phyloP scores from a whole-genome alignment of 2,888 invertebrate species.

The Encarsia formosa region DNA sequence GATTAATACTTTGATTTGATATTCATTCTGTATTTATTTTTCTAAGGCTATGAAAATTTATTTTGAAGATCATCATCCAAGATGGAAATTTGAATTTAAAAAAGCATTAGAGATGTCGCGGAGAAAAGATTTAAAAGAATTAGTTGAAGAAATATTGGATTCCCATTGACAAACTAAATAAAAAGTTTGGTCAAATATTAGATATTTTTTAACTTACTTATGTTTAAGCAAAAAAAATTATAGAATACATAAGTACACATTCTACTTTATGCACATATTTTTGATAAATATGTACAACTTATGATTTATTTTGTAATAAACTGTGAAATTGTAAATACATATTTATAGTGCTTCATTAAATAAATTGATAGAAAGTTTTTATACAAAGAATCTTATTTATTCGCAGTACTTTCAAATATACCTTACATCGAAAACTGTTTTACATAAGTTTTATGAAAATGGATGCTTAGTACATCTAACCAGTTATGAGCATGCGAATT shows the following conservation, averaged over 20 bases:
- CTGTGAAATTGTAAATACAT: background rate
- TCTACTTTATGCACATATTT: too few species aligned
- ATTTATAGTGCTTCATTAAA: background rate
- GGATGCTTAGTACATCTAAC: constrained; percentile 23
- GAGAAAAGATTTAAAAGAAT: constrained; percentile 42
- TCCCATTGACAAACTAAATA: too few species aligned
- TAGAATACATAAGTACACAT: background rate
- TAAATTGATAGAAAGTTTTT: constrained; percentile 13
- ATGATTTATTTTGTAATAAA: too few species aligned
- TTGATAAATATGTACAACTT: too few species aligned
- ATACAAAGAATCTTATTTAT: constrained; percentile 27
- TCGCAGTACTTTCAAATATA: constrained; percentile 26
- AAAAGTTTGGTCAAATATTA: background rate
- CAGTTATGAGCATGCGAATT: constrained; percentile 23
- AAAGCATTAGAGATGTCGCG: constrained; percentile 40
- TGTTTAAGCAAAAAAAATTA: background rate
- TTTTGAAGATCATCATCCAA: constrained; percentile 29
- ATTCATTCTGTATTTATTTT: background rate
- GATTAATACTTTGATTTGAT: background rate
- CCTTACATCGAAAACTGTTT: constrained; percentile 28
- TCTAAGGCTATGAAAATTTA: constrained; percentile 40
- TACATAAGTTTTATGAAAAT: constrained; percentile 27
- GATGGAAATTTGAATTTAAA: constrained; percentile 39
- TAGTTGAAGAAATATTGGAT: constrained; percentile 31
- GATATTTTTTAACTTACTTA: background rate